phyloP scores from a whole-genome alignment of 2,113 vertebrate species.

The Rhynchomys soricoides region DNA sequence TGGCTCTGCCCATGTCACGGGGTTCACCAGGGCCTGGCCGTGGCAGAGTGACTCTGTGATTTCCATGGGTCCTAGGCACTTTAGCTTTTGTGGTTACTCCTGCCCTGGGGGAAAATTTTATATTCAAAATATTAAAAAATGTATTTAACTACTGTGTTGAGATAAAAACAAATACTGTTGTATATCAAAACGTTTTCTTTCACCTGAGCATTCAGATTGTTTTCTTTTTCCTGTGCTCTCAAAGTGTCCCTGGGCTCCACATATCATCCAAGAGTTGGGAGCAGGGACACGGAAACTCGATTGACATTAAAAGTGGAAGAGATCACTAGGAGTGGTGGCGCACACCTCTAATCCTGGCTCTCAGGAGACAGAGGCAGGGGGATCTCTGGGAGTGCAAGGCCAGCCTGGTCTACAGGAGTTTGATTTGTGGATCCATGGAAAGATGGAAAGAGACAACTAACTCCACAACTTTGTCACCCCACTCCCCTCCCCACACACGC shows the following conservation, averaged over 20 bases:
- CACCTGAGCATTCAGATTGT: not conserved
- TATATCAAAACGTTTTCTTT: conserved; percentile 7
- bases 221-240: not conserved
- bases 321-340: not conserved
- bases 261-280: not conserved
- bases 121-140: not conserved
- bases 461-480: not conserved
- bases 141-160: not conserved
- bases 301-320: not conserved
- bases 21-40: not conserved
- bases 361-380: not conserved
- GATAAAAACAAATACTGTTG: conserved; percentile 4
- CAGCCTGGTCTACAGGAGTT: not conserved
- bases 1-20: not conserved
- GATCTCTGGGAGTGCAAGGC: not conserved
- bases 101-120: not conserved
- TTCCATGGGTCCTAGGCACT: not conserved
- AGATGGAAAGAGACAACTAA: not conserved
- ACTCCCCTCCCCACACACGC: too few relatives aligned
- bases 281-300: not conserved
- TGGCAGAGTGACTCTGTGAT: not conserved
- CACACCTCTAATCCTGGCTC: not conserved
- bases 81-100: not conserved
- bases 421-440: not conserved
- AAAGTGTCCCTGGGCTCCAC: not conserved